phyloP scores from a whole-genome alignment of 2,888 invertebrate genomes.

The Leptogaster cylindrica region DNA sequence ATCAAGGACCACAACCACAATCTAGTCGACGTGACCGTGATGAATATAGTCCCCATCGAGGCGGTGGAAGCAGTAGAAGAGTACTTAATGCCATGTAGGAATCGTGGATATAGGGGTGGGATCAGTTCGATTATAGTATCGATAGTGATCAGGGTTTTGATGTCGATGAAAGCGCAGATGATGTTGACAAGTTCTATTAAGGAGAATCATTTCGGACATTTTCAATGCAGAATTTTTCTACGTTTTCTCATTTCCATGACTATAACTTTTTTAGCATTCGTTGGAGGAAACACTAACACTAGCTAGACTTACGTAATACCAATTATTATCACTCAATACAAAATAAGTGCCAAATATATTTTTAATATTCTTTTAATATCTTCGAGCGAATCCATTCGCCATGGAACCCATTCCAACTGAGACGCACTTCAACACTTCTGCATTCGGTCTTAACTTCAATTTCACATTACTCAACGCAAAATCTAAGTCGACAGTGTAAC shows the following conservation, averaged over 20 bases:
- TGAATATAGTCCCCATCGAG: slow-evolving; percentile 63
- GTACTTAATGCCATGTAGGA: slow-evolving; percentile 64
- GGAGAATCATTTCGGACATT: slow-evolving; percentile 55
- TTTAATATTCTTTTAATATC: slow-evolving; percentile 31
- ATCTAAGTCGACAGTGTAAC: no score
- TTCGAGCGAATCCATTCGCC: no score
- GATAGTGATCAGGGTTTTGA: slow-evolving; percentile 55
- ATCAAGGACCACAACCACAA: slow-evolving; percentile 55
- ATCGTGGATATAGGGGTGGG: slow-evolving; percentile 64
- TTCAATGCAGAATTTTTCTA: slow-evolving; percentile 2
- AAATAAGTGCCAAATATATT: slow-evolving; percentile 37
- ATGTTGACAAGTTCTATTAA: slow-evolving; percentile 60
- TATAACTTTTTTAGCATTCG: background rate
- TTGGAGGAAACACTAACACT: slow-evolving; percentile 28
- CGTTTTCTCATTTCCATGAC: background rate
- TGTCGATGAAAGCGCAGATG: slow-evolving; percentile 57
- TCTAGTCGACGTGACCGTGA: slow-evolving; percentile 55
- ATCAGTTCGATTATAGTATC: slow-evolving; percentile 59
- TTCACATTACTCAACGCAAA: slow-evolving; percentile 1
- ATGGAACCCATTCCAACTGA: no score
- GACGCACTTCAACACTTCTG: no score
- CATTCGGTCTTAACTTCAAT: background rate
- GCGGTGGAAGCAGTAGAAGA: slow-evolving; percentile 63
- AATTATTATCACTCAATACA: slow-evolving; percentile 16
- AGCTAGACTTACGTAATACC: slow-evolving; percentile 36